phyloP scores from a whole-genome alignment of 2,113 vertebrate genomes.

The Gymnogyps californianus region DNA sequence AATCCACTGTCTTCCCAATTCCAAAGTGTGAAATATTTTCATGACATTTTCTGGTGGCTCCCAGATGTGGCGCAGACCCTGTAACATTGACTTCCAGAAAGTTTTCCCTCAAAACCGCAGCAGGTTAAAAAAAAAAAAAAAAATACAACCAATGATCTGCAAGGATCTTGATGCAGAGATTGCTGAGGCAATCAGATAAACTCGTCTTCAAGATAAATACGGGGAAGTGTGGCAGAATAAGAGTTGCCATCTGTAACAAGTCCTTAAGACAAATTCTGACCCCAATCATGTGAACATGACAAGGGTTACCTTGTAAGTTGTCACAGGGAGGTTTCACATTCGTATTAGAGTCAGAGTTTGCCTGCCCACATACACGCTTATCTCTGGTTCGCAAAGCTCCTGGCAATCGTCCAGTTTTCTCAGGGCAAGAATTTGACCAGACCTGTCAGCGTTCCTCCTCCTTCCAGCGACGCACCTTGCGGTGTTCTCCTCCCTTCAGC shows the following conservation, averaged over 20 bases:
- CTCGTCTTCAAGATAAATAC: neutral
- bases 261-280: neutral
- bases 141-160: neutral
- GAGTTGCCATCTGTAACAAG: neutral
- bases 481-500: neutral
- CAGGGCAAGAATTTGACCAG: neutral
- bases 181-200: neutral
- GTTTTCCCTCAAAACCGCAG: neutral
- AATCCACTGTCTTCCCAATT: neutral
- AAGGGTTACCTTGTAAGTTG: neutral
- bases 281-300: fast-evolving
- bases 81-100: neutral
- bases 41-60: neutral
- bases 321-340: neutral
- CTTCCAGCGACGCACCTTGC: fast-evolving
- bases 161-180: neutral
- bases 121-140: neutral
- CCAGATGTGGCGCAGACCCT: neutral
- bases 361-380: neutral
- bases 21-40: neutral
- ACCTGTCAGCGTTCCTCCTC: neutral
- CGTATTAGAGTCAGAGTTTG: neutral
- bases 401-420: neutral
- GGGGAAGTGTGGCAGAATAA: neutral
- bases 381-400: neutral